Evolutionary conservation across 2,113 vertebrate species (phyloP), one percentile per base, ranked within the genome.

Genomic region (Australoheros scitulus): DNA sequence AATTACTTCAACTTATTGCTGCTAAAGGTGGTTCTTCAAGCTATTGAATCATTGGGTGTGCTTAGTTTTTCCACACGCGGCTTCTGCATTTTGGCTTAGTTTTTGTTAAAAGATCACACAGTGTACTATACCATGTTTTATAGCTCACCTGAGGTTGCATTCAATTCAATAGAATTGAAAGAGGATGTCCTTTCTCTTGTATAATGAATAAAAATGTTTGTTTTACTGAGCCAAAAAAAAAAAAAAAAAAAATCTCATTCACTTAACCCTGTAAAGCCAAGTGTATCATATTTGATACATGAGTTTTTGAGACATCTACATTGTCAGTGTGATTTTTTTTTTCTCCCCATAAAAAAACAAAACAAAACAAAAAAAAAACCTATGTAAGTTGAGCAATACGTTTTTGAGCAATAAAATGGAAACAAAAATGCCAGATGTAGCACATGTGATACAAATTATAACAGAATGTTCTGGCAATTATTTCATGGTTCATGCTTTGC

Each of bases 121-220:
- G 6, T 52, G 24, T 50, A 70, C 18, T 43, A 70, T 11, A 8
- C 26, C 22, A 50, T 18, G 24, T 29, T 29, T 70, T 70, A 14
- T 7, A 29, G 64, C 29, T 70, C 15, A 70, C 41, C 43, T 50
- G 6, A 70, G 3, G 41, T 70, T 20, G 24, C 15, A 70, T 70
- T 70, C 47, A 70, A n/a, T n/a, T n/a, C n/a, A n/a, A n/a, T 47
- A 68, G 22, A 68, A 68, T 50, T 68, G 26, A 50, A 68, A 68
- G 41, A 17, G 15, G 22, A 29, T 50, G 9, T 24, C 26, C 47
- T 47, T 68, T 47, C 64, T 70, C 20, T 50, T 70, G 15, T 50
- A 26, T 15, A 29, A 50, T 29, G 64, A 14, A 5, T 26, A 13
- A 47, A 52, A 50, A 17, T 0, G 15, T 70, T 50, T 5, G 6